Base-by-base conservation (phyloP, 2,888 invertebrate species). In the Zaprionus lineosus region DNA sequence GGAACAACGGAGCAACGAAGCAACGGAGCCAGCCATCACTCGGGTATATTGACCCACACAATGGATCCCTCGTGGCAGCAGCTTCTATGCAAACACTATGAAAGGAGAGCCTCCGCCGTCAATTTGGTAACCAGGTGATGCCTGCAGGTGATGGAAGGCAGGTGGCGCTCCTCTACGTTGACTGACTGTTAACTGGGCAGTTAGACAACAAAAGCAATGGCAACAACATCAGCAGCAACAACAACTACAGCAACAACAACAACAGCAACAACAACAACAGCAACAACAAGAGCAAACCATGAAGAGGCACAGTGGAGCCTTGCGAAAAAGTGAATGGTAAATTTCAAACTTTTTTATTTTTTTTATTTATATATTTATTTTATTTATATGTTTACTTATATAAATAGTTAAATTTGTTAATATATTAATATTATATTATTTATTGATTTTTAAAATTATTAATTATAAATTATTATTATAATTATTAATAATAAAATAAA, bases 51-150 rank as follows among this genome's bases (percentile, higher is more conserved):
- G 68, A 73, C 70, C 68, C 61, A 24, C 58, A 75, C 68, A 75
- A 75, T 72, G 64, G 68, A n/a, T n/a, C n/a, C 33, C 59, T 55
- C 55, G 62, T 72, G 75, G 79, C 72, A 68, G 57, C 64, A 2
- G 24, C 24, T 24, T 24, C 24, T 7, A 24, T 24, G 24, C 24
- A 24, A 24, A 24, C 24, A 24, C 6, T 24, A n/a, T 8, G n/a
- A 24, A 29, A 19, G 12, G 9, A 56, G 48, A 44, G 39, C 14
- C 39, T 28, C 39, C 44, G n/a, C n/a, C n/a, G n/a, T n/a, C n/a
- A n/a, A 53, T 46, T 39, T 28, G 47, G 29, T 14, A 40, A 47
- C 14, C 14, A 46, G 12, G 8, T 3, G 31, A 15, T 26, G 18
- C n/a, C 4, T n/a, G n/a, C n/a, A n/a, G 12, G n/a, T 9, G 29